Evolutionary conservation across 2,113 vertebrate genomes (phyloP), one percentile per base, ranked within the genome.

Genomic region (Cichladusa arquata): DNA sequence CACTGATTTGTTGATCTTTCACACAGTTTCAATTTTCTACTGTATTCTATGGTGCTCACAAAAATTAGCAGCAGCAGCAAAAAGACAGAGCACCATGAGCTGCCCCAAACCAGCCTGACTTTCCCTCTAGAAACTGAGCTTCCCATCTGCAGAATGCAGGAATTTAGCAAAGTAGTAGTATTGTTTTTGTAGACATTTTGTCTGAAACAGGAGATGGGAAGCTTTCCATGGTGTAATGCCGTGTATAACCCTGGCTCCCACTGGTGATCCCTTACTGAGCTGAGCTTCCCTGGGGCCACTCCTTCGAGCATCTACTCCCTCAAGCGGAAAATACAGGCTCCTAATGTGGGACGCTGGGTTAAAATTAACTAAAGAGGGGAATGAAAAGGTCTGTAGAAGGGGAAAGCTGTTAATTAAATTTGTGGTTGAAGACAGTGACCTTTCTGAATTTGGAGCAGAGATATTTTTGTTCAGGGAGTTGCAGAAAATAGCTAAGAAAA

Each of bases 1-100:
- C 83, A 86, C 90, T 86, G 86, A 94, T 96, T 86, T 96, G 95
- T 94, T 96, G 95, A 96, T 97, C 94, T 97, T 96, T 96, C 94
- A 96, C 95, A 96, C 92, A 96, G 96, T 96, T 97, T 96, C 96
- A 94, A 96, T 96, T 96, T 97, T 96, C 94, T 96, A 90, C 95
- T 96, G 70, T 84, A 61, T 95, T 96, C 94, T 96, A 95, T 13
- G 86, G 92, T 92, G 90, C 88, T 97, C 94, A 93, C 80, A 94
- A 93, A 92, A 96, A 96, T 95, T 96, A 96, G 94, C 92, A 96
- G 90, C 95, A 93, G 79, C 94, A 96, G 93, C 95, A 96, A 92
- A 95, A 96, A 93, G 60, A 51, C 50, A 73, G 90, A 91, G 64
- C 33, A 5, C 65, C 15, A 0, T n/a, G 60, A 86, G 88, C 65